These are phyloP conservation scores for Callionymus lyra DNA, from an alignment of 2,113 vertebrate species.

Conservation along the genomic window DNA sequence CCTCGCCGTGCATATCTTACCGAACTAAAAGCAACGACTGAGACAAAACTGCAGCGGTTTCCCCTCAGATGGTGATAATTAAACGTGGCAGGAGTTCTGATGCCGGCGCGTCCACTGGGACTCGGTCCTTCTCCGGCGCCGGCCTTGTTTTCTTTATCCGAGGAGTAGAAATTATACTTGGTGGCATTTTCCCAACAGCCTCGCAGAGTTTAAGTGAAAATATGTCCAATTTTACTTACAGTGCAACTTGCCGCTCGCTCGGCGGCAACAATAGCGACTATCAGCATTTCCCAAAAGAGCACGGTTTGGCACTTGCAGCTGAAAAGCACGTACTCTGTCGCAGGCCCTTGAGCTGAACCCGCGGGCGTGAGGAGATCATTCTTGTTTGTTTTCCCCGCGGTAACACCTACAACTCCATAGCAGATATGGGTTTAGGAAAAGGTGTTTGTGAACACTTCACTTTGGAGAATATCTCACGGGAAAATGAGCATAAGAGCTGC, in stretches of 20 bases:
- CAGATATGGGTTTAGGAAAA: conserved; percentile 1
- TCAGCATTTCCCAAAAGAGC: conserved; percentile 4
- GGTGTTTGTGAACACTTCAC: no score
- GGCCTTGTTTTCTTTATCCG: conserved; percentile 19
- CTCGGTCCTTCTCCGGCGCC: background rate
- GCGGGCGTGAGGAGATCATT: no score
- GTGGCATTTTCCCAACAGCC: background rate
- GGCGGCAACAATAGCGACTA: conserved; percentile 1
- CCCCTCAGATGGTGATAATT: conserved; percentile 4
- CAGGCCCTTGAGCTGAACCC: background rate
- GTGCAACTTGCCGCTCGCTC: background rate
- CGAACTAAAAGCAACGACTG: background rate
- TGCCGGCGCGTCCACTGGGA: conserved; percentile 9
- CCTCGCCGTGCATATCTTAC: background rate
- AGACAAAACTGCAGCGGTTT: conserved; percentile 4
- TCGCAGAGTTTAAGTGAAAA: conserved; percentile 9
- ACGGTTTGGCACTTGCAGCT: background rate
- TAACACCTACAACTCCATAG: no score
- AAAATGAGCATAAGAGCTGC: no score
- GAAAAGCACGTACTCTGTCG: conserved; percentile 4
- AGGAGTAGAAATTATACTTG: background rate
- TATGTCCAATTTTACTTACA: conserved; percentile 3
- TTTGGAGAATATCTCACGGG: no score
- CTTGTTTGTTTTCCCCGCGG: no score
- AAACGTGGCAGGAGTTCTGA: conserved; percentile 21